Percentiles rank a stretch among this genome's conserved stretches.
Conservation (phyloP, 2,113 vertebrate species). For the Pogonocichla stellata region DNA sequence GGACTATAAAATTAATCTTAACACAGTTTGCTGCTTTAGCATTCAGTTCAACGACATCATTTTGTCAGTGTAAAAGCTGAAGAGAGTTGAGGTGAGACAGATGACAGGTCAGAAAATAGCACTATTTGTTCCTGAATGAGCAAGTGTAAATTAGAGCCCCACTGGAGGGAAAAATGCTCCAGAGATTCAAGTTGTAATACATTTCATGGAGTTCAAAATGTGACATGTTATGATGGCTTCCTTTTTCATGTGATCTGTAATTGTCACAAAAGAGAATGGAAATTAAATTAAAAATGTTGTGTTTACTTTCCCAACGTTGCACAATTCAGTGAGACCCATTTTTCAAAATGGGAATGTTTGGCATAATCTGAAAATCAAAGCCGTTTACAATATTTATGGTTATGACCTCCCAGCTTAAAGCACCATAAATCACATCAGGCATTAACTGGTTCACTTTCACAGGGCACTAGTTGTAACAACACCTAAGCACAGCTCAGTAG, state of each 20-base stretch:
- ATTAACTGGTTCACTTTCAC: conserved; percentile 2
- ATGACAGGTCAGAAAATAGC: neutral
- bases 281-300: neutral
- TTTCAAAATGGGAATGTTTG: neutral
- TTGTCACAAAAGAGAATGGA: neutral
- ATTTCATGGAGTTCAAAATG: neutral
- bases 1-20: neutral
- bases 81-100: neutral
- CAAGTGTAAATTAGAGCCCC: neutral
- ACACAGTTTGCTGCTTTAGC: neutral
- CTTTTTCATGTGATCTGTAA: neutral
- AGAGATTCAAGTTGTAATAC: neutral
- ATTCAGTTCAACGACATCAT: neutral
- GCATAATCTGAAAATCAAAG: conserved; percentile 1
- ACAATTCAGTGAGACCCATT: neutral
- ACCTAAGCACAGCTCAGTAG: neutral
- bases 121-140: neutral
- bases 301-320: neutral
- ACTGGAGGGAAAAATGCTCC: neutral
- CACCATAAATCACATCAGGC: conserved; percentile 10
- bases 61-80: neutral
- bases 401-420: neutral
- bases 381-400: conserved; percentile 9
- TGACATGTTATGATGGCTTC: neutral
- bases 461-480: neutral